phyloP scores from a whole-genome alignment of 2,113 vertebrate species.

The Dicaeum eximium region DNA sequence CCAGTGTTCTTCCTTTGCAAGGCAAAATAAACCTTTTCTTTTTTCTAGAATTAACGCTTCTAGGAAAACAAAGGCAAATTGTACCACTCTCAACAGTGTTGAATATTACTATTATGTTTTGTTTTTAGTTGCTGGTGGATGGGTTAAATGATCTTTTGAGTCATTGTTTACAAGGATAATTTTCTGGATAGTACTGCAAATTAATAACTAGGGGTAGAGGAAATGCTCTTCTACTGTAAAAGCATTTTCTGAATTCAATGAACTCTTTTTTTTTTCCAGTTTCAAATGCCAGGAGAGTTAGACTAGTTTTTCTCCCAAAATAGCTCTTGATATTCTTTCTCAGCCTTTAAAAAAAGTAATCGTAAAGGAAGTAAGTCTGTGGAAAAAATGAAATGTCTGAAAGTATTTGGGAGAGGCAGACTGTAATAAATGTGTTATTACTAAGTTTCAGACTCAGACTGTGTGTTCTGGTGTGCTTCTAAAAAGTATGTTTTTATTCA shows the following conservation, averaged over 20 bases:
- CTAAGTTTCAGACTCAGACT: neutral
- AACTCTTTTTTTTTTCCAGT: neutral
- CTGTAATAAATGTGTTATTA: neutral
- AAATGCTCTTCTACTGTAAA: neutral
- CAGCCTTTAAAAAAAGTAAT: neutral
- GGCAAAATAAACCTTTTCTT: neutral
- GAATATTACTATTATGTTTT: neutral
- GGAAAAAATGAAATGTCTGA: neutral
- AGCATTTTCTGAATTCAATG: neutral
- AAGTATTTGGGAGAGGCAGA: neutral
- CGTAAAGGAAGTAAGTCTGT: neutral
- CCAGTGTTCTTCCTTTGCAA: neutral
- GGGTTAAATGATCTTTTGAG: neutral
- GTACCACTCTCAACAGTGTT: neutral
- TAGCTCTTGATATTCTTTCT: neutral
- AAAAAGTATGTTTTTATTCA: neutral
- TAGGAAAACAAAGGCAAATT: neutral
- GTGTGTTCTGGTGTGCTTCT: neutral
- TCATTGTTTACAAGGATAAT: neutral
- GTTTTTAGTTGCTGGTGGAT: neutral
- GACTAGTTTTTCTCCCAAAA: neutral
- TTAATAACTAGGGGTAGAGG: neutral
- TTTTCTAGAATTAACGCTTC: neutral
- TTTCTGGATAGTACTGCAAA: neutral
- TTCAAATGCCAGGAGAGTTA: neutral